These are phyloP conservation scores for Meleagris gallopavo DNA, from an alignment of 2,113 vertebrate species.

Conservation along the genomic window DNA sequence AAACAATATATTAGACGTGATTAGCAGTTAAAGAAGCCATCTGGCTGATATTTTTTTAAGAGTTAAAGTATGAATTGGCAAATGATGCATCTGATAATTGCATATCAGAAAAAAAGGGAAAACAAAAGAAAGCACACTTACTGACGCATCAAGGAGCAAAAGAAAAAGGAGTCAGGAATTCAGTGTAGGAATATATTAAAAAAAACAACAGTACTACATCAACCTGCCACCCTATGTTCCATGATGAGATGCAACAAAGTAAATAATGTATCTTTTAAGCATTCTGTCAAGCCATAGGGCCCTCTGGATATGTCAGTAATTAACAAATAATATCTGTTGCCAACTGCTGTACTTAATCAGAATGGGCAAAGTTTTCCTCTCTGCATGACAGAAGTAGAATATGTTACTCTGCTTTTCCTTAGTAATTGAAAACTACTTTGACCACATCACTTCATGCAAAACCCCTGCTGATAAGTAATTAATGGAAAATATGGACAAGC, in stretches of 20 bases:
- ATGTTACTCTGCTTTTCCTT: background rate
- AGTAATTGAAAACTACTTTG: background rate
- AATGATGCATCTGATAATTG: background rate
- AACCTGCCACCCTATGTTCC: conserved; percentile 20
- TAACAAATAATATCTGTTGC: conserved; percentile 57
- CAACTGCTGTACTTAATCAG: conserved; percentile 49
- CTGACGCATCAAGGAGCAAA: background rate
- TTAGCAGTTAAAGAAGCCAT: conserved; percentile 37
- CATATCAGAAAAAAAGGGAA: background rate
- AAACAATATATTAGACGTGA: conserved; percentile 32
- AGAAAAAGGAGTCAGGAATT: background rate
- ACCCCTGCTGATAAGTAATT: conserved; percentile 25
- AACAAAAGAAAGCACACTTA: background rate
- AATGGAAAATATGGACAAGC: background rate
- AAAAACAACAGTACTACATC: background rate
- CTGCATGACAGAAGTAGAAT: background rate
- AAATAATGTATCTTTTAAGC: background rate
- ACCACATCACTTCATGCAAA: background rate
- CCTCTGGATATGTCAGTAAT: conserved; percentile 58
- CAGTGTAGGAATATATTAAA: background rate
- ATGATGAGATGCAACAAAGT: background rate
- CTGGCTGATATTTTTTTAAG: conserved; percentile 29
- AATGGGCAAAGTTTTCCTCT: background rate
- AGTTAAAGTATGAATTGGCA: background rate
- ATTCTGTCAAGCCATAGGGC: conserved; percentile 33